A percentile compares a stretch with the other conserved stretches of the same genome.
Evolutionary conservation across 2,888 invertebrate species (phyloP).

Genomic region (Andrena minutula): DNA sequence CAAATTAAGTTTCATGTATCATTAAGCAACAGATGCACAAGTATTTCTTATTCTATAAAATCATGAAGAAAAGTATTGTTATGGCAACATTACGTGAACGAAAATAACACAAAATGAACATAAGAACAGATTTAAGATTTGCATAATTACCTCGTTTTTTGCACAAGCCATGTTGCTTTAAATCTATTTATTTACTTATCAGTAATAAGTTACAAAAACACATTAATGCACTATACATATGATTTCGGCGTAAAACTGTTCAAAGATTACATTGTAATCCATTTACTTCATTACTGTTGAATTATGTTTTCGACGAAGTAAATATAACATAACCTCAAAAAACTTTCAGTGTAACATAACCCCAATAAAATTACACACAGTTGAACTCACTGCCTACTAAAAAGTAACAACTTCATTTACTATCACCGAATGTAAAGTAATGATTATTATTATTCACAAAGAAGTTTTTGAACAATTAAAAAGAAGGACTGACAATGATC

Average conservation of each 20-base stretch:
- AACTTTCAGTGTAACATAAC: constrained; percentile 33
- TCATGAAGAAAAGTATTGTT: neutral
- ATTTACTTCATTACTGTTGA: constrained; percentile 35
- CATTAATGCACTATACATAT: constrained; percentile 10
- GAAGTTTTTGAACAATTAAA: neutral
- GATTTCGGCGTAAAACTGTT: constrained; percentile 39
- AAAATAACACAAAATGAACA: neutral
- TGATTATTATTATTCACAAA: neutral
- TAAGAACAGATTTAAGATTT: neutral
- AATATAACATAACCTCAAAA: constrained; percentile 59
- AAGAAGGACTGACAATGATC: too few relatives aligned
- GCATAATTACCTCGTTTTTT: constrained; percentile 63
- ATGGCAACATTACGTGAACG: neutral
- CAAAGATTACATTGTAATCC: constrained; percentile 62
- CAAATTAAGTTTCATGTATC: too few relatives aligned
- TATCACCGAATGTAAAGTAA: neutral
- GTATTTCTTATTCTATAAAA: too few relatives aligned
- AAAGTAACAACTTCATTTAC: neutral
- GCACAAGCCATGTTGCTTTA: constrained; percentile 55
- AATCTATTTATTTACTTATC: constrained; percentile 34
- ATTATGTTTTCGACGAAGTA: constrained; percentile 38
- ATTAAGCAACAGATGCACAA: too few relatives aligned
- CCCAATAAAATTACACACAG: constrained; percentile 12
- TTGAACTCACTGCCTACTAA: neutral
- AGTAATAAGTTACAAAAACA: constrained; percentile 40